Conservation (phyloP, 2,797 vertebrate genomes). For the Crossoptilon crossoptilon region DNA sequence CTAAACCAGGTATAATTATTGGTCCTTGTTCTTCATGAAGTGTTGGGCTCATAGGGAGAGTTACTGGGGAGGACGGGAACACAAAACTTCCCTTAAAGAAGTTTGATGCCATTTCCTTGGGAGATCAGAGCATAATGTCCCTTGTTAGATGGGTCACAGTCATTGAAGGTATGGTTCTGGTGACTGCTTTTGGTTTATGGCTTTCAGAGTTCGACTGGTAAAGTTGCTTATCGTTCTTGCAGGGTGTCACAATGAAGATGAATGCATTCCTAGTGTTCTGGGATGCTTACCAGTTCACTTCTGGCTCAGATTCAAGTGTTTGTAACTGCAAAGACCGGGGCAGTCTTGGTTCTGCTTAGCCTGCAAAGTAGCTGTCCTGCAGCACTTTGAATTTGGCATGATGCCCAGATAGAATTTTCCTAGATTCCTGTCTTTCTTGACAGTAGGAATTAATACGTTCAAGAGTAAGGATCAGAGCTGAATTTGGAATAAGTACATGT, state of each 20-base stretch:
- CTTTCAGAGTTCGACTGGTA: not conserved
- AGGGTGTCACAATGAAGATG: not conserved
- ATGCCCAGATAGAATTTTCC: not conserved
- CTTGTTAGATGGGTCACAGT: not conserved
- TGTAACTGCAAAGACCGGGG: not conserved
- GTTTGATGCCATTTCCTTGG: not conserved
- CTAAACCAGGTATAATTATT: conserved; percentile 87
- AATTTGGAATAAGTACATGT: not conserved
- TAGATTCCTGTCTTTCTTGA: conserved; percentile 6
- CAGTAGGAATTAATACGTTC: not conserved
- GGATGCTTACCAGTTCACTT: not conserved
- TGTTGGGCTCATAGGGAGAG: not conserved
- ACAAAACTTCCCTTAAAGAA: not conserved
- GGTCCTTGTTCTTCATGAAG: conserved; percentile 10
- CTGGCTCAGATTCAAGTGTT: not conserved
- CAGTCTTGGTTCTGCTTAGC: not conserved
- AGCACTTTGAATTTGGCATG: not conserved
- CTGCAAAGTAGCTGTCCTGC: not conserved
- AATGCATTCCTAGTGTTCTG: not conserved
- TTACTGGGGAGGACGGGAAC: not conserved
- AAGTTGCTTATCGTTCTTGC: not conserved
- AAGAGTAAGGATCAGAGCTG: not conserved
- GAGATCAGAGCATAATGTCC: not conserved
- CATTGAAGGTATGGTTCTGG: not conserved
- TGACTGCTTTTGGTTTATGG: not conserved